Conservation (phyloP, 2,113 vertebrate genomes). For the Alosa alosa region DNA sequence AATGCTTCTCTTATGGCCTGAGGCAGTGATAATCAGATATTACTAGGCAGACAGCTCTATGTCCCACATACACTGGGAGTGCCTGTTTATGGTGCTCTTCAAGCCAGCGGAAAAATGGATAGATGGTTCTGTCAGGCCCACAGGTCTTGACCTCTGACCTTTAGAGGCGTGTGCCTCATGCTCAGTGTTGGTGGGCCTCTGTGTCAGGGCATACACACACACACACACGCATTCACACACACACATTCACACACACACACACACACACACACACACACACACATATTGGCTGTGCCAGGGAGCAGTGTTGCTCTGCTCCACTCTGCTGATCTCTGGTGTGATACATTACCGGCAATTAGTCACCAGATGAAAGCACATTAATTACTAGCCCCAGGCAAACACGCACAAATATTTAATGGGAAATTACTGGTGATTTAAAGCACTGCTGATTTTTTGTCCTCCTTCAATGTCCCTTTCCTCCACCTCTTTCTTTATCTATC, state of each 20-base stretch:
- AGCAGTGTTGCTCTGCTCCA: background rate
- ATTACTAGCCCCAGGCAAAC: conserved; percentile 63
- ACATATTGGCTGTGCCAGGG: background rate
- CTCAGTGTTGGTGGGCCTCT: background rate
- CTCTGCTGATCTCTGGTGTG: conserved; percentile 59
- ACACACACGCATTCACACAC: background rate
- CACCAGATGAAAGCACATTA: conserved; percentile 65
- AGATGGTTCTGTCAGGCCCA: background rate
- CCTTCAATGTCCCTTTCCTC: background rate
- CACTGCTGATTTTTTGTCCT: conserved; percentile 37
- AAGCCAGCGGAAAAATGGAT: background rate
- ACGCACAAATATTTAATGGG: conserved; percentile 55
- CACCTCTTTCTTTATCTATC: background rate
- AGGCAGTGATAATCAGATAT: background rate
- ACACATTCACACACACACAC: background rate
- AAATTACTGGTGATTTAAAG: conserved; percentile 53
- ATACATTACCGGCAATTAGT: conserved; percentile 66
- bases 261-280: conserved; percentile 4
- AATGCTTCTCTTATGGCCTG: background rate
- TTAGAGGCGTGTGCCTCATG: background rate
- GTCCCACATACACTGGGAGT: background rate
- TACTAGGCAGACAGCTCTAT: no score
- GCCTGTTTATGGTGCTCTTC: background rate
- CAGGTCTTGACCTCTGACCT: background rate
- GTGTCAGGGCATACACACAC: background rate